phyloP scores from a whole-genome alignment of 2,797 vertebrate genomes.

The Enteromius fasciolatus region DNA sequence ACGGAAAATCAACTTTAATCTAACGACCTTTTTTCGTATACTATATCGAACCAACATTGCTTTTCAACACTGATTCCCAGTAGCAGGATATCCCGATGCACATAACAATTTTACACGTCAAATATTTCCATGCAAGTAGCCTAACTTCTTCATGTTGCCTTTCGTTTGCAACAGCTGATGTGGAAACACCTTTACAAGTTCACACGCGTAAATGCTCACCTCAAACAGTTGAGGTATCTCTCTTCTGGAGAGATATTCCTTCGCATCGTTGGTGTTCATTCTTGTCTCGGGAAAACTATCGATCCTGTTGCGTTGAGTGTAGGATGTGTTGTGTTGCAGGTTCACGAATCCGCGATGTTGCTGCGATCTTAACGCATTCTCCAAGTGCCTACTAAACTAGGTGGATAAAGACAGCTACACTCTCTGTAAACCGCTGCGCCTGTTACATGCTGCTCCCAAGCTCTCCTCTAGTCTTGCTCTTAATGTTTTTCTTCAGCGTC shows the following conservation, averaged over 20 bases:
- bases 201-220: slow-evolving; percentile 75
- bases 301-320: slow-evolving; percentile 9
- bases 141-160: neutral
- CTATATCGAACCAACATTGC: neutral
- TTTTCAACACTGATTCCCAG: neutral
- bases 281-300: slow-evolving; percentile 52
- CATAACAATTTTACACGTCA: neutral
- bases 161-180: neutral
- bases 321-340: neutral
- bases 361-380: slow-evolving; percentile 69
- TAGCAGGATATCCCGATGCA: neutral
- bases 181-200: neutral
- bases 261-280: slow-evolving; percentile 92
- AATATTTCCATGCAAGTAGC: neutral
- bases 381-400: slow-evolving; percentile 64
- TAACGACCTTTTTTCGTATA: neutral
- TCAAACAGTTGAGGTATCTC: slow-evolving; percentile 98
- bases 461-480: slow-evolving; percentile 10
- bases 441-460: slow-evolving; percentile 48
- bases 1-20: neutral
- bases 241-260: slow-evolving; percentile 92
- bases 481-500: slow-evolving; percentile 50
- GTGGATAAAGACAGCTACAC: slow-evolving; percentile 65
- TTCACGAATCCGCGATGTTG: slow-evolving; percentile 13
- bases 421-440: slow-evolving; percentile 58